These are phyloP conservation scores for Macrosiphum euphorbiae DNA, from an alignment of 2,888 invertebrate species.

Conservation along the genomic window DNA sequence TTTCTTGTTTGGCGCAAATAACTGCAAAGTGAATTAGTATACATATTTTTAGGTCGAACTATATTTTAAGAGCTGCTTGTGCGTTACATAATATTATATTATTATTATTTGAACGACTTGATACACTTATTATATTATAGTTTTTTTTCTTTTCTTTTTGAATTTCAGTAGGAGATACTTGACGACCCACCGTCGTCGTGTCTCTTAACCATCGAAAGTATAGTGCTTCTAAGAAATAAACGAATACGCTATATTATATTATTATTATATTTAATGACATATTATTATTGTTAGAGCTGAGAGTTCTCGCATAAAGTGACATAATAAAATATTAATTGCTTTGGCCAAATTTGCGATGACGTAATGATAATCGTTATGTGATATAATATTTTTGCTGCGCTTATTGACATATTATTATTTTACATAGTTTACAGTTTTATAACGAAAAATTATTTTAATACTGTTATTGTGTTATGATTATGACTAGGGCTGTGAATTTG, in stretches of 20 bases:
- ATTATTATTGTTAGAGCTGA: constrained; percentile 17
- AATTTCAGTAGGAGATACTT: constrained; percentile 34
- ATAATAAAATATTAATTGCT: neutral
- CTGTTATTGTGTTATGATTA: neutral
- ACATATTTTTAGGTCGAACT: neutral
- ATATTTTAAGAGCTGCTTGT: constrained; percentile 36
- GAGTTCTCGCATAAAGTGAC: neutral
- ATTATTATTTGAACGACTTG: constrained; percentile 20
- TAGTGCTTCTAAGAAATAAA: constrained; percentile 19
- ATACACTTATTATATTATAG: constrained; percentile 71
- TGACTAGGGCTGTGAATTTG: too few relatives aligned
- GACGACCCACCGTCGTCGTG: neutral
- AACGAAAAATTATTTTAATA: neutral
- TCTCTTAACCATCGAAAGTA: neutral
- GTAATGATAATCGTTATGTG: neutral
- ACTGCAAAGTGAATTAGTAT: constrained; percentile 15
- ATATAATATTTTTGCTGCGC: constrained; percentile 18
- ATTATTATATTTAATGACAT: neutral
- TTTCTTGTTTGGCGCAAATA: neutral
- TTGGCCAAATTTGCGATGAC: constrained; percentile 26
- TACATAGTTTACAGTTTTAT: neutral
- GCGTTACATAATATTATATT: neutral
- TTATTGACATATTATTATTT: constrained; percentile 21
- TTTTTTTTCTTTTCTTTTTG: constrained; percentile 75
- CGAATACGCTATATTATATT: neutral